Percentiles rank a stretch among this genome's conserved stretches.
Evolutionary conservation across 2,888 invertebrate genomes (phyloP).

Genomic region (Caenorhabditis sp.): DNA sequence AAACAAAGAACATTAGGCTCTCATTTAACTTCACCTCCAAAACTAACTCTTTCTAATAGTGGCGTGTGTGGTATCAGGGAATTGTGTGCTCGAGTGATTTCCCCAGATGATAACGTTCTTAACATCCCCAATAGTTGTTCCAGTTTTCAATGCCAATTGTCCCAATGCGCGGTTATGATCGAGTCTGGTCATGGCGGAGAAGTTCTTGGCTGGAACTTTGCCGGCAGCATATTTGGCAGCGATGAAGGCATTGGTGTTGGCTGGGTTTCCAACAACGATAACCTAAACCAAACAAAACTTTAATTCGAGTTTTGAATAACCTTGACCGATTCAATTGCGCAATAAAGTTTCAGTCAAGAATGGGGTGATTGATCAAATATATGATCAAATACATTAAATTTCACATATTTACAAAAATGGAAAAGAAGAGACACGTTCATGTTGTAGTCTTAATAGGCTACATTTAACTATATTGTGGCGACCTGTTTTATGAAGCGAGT

Average conservation of each 20-base stretch:
- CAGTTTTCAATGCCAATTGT: slow-evolving; percentile 76
- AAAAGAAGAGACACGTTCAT: no score
- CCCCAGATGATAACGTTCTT: slow-evolving; percentile 97
- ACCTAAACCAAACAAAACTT: slow-evolving; percentile 69
- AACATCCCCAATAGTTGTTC: slow-evolving; percentile 78
- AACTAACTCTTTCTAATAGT: slow-evolving; percentile 64
- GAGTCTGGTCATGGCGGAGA: slow-evolving; percentile 95
- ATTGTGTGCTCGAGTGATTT: slow-evolving; percentile 98
- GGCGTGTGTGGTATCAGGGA: slow-evolving; percentile 83
- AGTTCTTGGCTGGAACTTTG: slow-evolving; percentile 92
- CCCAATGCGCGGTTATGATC: slow-evolving; percentile 97
- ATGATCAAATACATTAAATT: neutral
- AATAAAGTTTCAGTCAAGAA: no score
- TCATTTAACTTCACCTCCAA: neutral
- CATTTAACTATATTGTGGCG: no score
- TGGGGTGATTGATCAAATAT: no score
- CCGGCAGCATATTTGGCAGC: slow-evolving; percentile 91
- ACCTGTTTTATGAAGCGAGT: no score
- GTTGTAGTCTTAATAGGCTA: no score
- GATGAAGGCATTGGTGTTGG: slow-evolving; percentile 96
- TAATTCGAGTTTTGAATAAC: neutral
- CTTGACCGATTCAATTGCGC: neutral
- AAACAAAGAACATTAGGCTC: neutral
- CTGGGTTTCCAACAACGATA: slow-evolving; percentile 97
- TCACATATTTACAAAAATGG: no score